Conservation (phyloP, 2,113 vertebrate species). For the Ceratotherium simum region DNA sequence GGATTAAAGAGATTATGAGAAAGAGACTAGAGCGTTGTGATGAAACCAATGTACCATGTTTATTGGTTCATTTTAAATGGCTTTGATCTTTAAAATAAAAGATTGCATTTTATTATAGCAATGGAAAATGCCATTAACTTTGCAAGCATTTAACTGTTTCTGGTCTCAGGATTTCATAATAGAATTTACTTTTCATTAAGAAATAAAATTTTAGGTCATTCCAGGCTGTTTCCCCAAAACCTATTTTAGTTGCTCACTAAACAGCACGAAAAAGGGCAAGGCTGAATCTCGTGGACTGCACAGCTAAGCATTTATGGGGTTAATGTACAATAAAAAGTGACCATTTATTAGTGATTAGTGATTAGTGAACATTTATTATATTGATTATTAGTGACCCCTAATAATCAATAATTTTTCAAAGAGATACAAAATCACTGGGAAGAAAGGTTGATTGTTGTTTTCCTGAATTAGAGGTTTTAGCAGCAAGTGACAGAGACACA, state of each 20-base stretch:
- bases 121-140: constrained; percentile 66
- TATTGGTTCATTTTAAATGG: constrained; percentile 54
- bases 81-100: constrained; percentile 71
- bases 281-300: background rate
- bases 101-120: constrained; percentile 54
- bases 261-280: background rate
- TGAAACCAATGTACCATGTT: constrained; percentile 51
- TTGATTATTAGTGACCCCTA: background rate
- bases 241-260: background rate
- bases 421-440: background rate
- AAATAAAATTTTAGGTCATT: constrained; percentile 57
- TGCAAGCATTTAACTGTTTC: constrained; percentile 53
- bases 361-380: too few species aligned
- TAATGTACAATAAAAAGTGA: background rate
- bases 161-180: constrained; percentile 48
- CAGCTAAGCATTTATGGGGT: background rate
- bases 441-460: background rate
- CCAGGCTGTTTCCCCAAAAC: background rate
- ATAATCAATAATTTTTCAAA: constrained; percentile 24
- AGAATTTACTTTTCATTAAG: constrained; percentile 53
- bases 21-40: background rate
- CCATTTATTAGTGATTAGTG: too few species aligned
- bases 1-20: constrained; percentile 23
- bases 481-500: background rate
- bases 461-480: constrained; percentile 3